Base-by-base conservation (phyloP, 2,113 vertebrate species). In the Ammodramus savannarum region DNA sequence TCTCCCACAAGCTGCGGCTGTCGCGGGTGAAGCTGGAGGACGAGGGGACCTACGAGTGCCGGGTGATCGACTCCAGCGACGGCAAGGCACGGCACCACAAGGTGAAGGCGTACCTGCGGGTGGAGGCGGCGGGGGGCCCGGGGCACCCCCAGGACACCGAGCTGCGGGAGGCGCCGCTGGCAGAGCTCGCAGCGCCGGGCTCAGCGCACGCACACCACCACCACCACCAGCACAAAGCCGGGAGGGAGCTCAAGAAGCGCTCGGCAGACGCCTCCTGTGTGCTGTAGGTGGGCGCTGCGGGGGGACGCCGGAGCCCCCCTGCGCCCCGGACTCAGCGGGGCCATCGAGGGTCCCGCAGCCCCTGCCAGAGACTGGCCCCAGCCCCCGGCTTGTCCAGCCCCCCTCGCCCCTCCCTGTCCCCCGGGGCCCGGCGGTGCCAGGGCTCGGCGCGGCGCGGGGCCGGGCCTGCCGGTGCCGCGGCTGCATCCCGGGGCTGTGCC, bases 1-100 rank as follows among this genome's bases (percentile, higher is more conserved):
- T 99, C 97, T 99, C 99, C 55, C 99, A 99, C 97, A 99, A 99
- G 96, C 98, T 99, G 90, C 99, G 99, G 76, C 98, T 99, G 92
- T 99, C 99, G 57, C 97, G 98, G 59, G 98, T 99, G 95, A 99
- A 99, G 96, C 97, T 98, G 10, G 97, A 99, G 4, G 99, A 99
- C 10, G 99, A 98, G 88, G 98, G 99, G 44, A 99, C 98, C 7
- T 99, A 99, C 16, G 99, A 99, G 92, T 99, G 99, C 96, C 98
- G 99, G 1, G 99, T 99, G 93, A 99, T 99, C 65, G 99, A 99
- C 97, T 99, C 99, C 97, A 99, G 99, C 44, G 99, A 99, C 22
- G 98, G 98, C 55, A 98, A 98, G 23, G 97, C 98, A 2, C 98
- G 98, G 94, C 99, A 99, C 96, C 99, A 99, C 98, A 98, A 98